phyloP scores from a whole-genome alignment of 2,113 vertebrate species.

The Gopherus flavomarginatus region DNA sequence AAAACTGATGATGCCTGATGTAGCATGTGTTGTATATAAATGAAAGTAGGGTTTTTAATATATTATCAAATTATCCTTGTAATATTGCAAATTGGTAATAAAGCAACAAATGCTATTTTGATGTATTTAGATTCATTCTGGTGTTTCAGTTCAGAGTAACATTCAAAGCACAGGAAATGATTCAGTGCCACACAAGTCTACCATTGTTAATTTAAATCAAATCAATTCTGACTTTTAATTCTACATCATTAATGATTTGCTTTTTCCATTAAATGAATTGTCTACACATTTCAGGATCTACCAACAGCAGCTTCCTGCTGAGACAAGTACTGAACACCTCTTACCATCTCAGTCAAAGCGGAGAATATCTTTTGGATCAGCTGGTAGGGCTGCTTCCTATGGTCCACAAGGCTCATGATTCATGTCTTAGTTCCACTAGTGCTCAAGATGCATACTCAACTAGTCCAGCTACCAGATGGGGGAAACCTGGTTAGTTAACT shows the following conservation, averaged over 20 bases:
- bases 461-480: not conserved
- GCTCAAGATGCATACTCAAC: not conserved
- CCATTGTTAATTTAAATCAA: not conserved
- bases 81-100: constrained; percentile 79
- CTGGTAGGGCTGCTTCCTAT: not conserved
- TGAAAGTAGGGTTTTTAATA: constrained; percentile 74
- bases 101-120: constrained; percentile 71
- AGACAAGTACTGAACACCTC: not conserved
- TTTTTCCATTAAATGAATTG: not conserved
- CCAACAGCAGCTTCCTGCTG: not conserved
- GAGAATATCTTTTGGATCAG: not conserved
- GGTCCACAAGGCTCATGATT: not conserved
- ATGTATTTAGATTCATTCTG: constrained; percentile 22
- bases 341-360: not conserved
- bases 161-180: not conserved
- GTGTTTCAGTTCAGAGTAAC: not conserved
- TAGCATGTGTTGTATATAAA: constrained; percentile 79
- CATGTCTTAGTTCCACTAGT: not conserved
- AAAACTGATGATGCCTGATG: constrained; percentile 37
- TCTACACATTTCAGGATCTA: not conserved
- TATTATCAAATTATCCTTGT: constrained; percentile 77
- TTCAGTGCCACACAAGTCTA: not conserved
- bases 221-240: not conserved
- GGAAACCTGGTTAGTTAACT: not conserved
- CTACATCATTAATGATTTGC: not conserved